Percentiles rank a stretch among this genome's conserved stretches.
phyloP scores from a whole-genome alignment of 92 coral and sea anemone species.

The Scolanthus callimorphus region DNA sequence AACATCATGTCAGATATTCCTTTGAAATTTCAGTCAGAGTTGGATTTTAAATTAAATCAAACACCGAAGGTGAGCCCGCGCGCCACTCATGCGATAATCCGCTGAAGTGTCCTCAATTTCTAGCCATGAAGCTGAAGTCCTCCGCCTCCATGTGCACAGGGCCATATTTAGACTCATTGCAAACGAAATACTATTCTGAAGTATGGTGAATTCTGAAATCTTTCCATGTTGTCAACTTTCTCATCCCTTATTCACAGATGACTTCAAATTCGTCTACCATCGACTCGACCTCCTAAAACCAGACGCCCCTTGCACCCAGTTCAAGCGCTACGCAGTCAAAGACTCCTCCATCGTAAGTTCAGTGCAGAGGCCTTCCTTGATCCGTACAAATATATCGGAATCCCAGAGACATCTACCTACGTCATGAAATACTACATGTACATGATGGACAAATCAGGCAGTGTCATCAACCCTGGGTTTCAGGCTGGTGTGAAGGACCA shows the following conservation, averaged over 20 bases:
- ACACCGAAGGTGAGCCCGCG: too few species aligned
- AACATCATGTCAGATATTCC: too few species aligned
- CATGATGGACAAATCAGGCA: constrained; percentile 22
- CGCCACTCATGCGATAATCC: too few species aligned
- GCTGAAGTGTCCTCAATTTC: too few species aligned
- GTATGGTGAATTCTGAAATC: background rate
- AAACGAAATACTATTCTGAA: too few species aligned
- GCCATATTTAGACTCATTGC: too few species aligned
- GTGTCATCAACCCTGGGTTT: constrained; percentile 31
- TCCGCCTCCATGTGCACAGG: too few species aligned
- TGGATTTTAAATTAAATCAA: too few species aligned
- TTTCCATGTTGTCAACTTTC: background rate
- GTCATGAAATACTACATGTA: constrained; percentile 17
- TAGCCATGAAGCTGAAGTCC: too few species aligned
- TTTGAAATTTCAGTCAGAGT: too few species aligned
- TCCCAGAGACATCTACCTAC: constrained; percentile 23
- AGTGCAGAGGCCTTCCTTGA: constrained; percentile 41
- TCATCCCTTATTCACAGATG: background rate
- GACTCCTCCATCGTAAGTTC: constrained; percentile 45
- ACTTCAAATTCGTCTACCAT: constrained; percentile 35
- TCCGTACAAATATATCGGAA: constrained; percentile 36
- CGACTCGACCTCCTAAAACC: constrained; percentile 33
- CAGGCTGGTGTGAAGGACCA: constrained; percentile 39
- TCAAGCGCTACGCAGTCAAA: constrained; percentile 24
- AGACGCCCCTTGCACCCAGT: constrained; percentile 38